Conservation (phyloP, 1,140 invertebrate species). For the Sminthurides bifidus region DNA sequence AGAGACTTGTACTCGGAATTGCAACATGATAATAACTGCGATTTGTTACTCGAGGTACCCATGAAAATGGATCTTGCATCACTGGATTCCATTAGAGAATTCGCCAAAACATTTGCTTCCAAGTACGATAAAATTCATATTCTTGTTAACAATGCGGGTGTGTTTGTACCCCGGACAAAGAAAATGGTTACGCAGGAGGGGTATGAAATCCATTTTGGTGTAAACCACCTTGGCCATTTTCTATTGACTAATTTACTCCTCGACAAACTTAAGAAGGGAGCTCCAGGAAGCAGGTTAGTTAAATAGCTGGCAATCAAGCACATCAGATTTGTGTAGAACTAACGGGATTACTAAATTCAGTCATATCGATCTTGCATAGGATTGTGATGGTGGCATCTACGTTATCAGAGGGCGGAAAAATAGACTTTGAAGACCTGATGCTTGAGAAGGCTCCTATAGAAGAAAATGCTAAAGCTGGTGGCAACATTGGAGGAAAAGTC, state of each 20-base stretch:
- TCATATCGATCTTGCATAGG: conserved; percentile 35
- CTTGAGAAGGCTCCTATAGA: conserved; percentile 41
- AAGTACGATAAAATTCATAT: conserved; percentile 53
- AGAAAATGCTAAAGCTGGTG: conserved; percentile 35
- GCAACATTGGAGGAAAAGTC: not conserved
- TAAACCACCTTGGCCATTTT: conserved; percentile 40
- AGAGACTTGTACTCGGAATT: not conserved
- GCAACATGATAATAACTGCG: not conserved
- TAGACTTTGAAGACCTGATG: conserved; percentile 63
- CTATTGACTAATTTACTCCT: conserved; percentile 42
- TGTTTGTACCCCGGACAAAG: conserved; percentile 34
- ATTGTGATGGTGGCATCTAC: conserved; percentile 46
- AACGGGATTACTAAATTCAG: not conserved
- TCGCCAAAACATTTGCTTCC: conserved; percentile 50
- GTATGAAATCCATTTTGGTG: conserved; percentile 38
- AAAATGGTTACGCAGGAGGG: conserved; percentile 37
- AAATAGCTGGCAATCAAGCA: not conserved
- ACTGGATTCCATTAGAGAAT: conserved; percentile 54
- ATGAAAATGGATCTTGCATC: conserved; percentile 51
- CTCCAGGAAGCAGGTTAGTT: conserved; percentile 26
- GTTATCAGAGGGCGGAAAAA: conserved; percentile 47
- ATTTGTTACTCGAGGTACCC: not conserved
- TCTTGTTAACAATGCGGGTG: conserved; percentile 64
- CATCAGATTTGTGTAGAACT: not conserved
- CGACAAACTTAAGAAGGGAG: conserved; percentile 36